Evolutionary conservation across 2,797 vertebrate genomes (phyloP), one percentile per base, ranked within the genome.

Genomic region (Decapterus maruadsi): DNA sequence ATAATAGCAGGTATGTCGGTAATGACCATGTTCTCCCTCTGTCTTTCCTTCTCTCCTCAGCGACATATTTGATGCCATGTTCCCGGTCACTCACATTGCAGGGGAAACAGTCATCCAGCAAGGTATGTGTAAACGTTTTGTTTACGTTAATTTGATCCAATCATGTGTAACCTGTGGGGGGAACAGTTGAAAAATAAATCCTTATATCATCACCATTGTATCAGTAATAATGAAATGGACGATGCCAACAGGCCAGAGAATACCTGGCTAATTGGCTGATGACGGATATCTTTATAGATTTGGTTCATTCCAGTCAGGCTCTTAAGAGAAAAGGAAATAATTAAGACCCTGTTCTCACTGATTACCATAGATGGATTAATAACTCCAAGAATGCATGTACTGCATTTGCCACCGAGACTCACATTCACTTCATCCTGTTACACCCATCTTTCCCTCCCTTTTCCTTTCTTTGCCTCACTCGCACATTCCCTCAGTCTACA

Each of bases 21-120:
- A 75, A 75, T 78, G 72, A 72, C 78, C 70, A 11, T 76, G 16
- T 53, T 63, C 19, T 67, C 20, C 17, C 42, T 46, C 45, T 54
- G 53, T 72, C 38, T 48, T 8, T 66, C 14, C 14, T 89, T 89
- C 55, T 92, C 64, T 90, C 75, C 88, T 79, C 91, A 99, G 98
- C 89, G 98, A 99, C 92, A 99, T 99, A 89, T 99, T 99, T 17
- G 98, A 99, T 59, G 98, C 98, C 87, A 99, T 99, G 98, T 99
- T 99, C 70, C 97, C 98, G 0, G 97, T 99, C 80, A 99, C 95
- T 16, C 98, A 99, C 92, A 99, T 99, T 3, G 98, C 97, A 7
- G 97, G 97, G 78, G 98, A 99, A 93, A 99, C 97, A 0, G 98
- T 99, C 72, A 99, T 99, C 87, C 97, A 98, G 72, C 98, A 99